Evolutionary conservation across 1,140 invertebrate species (phyloP), one percentile per base, ranked within the genome.

Genomic region (Papilio polytes): DNA sequence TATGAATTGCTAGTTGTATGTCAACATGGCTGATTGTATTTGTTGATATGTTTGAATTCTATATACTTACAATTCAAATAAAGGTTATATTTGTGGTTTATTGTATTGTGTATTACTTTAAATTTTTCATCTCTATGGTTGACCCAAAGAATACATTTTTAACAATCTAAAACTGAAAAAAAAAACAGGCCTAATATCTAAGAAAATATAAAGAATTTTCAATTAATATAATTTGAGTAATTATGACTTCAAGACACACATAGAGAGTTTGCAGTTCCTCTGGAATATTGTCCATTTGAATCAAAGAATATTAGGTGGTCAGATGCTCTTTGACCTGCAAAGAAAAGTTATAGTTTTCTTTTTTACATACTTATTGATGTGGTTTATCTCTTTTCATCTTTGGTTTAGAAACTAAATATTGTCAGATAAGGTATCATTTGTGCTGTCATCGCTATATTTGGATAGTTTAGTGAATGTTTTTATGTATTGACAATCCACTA

Each of bases 31-130:
- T 51, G 73, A 74, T 74, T 48, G 73, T 31, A 48, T 74, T 51
- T 74, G 44, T 74, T 74, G 73, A 74, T 74, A 74, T 74, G 73
- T 51, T 46, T 74, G 73, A 46, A 20, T 66, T 15, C 63, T 31
- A 26, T 9, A 20, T 46, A 66, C 20, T 13, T 46, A 63, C 59
- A 81, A 78, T 81, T 81, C 82, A 83, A 48, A 78, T 73, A 77
- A 53, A 83, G 80, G 82, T 83, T 80, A 83, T 48, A 72, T 15
- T 66, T 6, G 22, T 66, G 36, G 36, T 36, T 36, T 36, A 4
- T 6, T 36, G 36, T 36, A 36, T 36, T 36, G 36, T 36, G 36
- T 36, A 36, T 36, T 36, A 3, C 36, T 36, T 36, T 36, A 66
- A n/a, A 26, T 26, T 36, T 15, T 66, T 8, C 10, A 36, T 26